Base-by-base conservation (phyloP, 2,113 vertebrate species). In the Calidris pugnax region DNA sequence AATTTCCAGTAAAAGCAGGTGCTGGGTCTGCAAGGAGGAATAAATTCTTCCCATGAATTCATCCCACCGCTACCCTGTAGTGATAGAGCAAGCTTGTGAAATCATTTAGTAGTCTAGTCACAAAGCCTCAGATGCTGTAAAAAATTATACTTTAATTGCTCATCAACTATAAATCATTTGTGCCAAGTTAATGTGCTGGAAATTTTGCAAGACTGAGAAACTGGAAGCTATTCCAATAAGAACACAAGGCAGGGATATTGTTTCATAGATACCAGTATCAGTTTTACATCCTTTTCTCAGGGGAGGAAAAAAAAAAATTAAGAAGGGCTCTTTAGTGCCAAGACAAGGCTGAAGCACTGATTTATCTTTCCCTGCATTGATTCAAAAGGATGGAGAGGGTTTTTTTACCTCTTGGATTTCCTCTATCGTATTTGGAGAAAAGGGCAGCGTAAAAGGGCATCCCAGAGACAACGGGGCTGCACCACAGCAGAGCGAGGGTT, bases 151-250 rank as follows among this genome's bases (percentile, higher is more conserved):
- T 78, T 93, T 79, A 97, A 79, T 93, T 96, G 88, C 74, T 93
- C 69, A 95, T 91, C 89, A 95, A 45, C 84, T 91, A 73, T 85
- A 95, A 93, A 93, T 95, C 80, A 92, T 80, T 91, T 89, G 32
- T 90, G 74, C 81, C 69, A 90, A 95, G 93, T 87, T 69, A 89
- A 92, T 66, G 56, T 69, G 66, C 86, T 96, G 86, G 81, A 89
- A 97, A 69, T 92, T 85, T 27, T 89, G 81, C 84, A 94, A 91
- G 89, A 35, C 69, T 85, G 78, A 87, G 72, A 78, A 94, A 92
- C 2, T 87, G 45, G 84, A 92, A 92, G 67, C 62, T 71, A 39
- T 88, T 93, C 77, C 72, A 88, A 26, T 73, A 83, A 24, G 62
- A 80, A 68, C 45, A 81, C n/a, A 60, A 80, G 93, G 62, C 57